Conservation (phyloP, 2,888 invertebrate species). For the Piscicola geometra region DNA sequence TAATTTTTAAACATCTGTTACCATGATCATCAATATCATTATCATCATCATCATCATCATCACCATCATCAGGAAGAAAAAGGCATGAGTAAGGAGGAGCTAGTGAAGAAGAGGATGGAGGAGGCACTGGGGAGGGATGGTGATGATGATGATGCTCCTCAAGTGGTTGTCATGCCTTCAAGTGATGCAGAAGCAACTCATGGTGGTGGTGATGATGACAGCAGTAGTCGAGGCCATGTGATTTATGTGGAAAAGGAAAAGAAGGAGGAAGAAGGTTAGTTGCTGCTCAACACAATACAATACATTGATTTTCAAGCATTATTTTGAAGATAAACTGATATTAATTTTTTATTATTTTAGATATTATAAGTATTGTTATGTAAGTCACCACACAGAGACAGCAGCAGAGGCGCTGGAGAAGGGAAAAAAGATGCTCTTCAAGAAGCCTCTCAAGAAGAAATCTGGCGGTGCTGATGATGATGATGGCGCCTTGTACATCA, state of each 20-base stretch:
- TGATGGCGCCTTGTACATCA: not conserved
- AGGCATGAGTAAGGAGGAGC: not conserved
- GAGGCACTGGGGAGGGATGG: not conserved
- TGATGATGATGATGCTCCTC: slow-evolving; percentile 6
- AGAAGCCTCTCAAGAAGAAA: not conserved
- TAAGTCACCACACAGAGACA: not conserved
- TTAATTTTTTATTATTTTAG: not conserved
- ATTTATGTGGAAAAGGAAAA: not conserved
- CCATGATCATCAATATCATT: too few relatives aligned
- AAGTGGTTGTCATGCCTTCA: not conserved
- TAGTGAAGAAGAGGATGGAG: not conserved
- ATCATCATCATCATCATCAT: too few relatives aligned
- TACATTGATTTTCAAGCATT: not conserved
- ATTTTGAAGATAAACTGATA: too few relatives aligned
- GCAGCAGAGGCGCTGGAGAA: not conserved
- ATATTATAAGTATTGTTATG: not conserved
- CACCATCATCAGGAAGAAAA: slow-evolving; percentile 12
- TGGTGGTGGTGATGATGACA: too few relatives aligned
- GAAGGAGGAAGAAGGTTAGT: not conserved
- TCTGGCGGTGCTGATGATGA: not conserved
- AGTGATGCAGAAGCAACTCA: too few relatives aligned
- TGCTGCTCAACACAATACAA: too few relatives aligned
- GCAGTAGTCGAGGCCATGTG: not conserved
- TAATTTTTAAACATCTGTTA: too few relatives aligned
- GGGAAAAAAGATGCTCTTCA: not conserved